A percentile compares a stretch with the other conserved stretches of the same genome.
These are phyloP conservation scores for Microcaecilia unicolor DNA, from an alignment of 2,797 vertebrate genomes.

Conservation along the genomic window DNA sequence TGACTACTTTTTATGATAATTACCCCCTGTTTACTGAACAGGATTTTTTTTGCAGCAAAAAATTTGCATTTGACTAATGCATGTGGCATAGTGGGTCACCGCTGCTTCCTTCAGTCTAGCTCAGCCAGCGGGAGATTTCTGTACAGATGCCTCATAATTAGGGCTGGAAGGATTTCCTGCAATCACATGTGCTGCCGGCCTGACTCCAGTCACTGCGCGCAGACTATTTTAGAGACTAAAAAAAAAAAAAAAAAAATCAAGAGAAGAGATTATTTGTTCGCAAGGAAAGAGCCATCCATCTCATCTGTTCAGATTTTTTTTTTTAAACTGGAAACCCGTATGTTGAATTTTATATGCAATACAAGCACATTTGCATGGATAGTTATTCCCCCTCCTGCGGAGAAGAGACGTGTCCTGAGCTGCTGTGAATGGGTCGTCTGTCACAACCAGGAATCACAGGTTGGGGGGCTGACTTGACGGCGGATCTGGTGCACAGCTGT, in stretches of 20 bases:
- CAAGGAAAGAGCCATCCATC: not conserved
- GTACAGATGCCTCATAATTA: constrained; percentile 39
- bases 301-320: too few relatives aligned
- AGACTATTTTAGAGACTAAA: not conserved
- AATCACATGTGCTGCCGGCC: constrained; percentile 24
- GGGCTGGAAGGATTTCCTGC: constrained; percentile 37
- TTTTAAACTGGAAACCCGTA: too few relatives aligned
- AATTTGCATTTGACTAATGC: constrained; percentile 24
- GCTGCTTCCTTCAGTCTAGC: constrained; percentile 13
- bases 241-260: not conserved
- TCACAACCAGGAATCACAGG: too few relatives aligned
- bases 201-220: too few relatives aligned
- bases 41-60: constrained; percentile 16
- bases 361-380: too few relatives aligned
- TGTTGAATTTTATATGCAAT: too few relatives aligned
- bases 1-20: not conserved
- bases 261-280: not conserved
- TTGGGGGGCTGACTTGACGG: too few relatives aligned
- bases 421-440: too few relatives aligned
- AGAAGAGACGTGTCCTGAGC: too few relatives aligned
- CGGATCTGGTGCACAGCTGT: too few relatives aligned
- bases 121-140: constrained; percentile 29
- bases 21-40: constrained; percentile 1
- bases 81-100: constrained; percentile 17
- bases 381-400: too few relatives aligned